phyloP scores from a whole-genome alignment of 2,797 vertebrate species.

The Gallinago stenura region DNA sequence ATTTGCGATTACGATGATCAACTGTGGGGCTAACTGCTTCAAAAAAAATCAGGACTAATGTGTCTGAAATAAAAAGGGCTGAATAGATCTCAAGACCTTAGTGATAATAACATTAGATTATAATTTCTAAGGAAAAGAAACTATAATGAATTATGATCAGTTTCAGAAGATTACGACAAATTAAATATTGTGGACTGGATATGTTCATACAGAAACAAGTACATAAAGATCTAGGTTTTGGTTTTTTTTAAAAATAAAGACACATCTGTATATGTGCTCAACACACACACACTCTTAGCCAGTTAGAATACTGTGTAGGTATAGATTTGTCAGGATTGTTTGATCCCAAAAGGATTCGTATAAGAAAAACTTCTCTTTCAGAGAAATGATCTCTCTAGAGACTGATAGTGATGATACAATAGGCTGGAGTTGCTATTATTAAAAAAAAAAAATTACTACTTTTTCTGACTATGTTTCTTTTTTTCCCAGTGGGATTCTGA shows the following conservation, averaged over 20 bases:
- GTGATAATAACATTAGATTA: neutral
- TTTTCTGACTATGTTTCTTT: slow-evolving; percentile 54
- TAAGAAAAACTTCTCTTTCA: slow-evolving; percentile 56
- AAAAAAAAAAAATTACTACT: slow-evolving; percentile 73
- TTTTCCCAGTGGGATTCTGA: slow-evolving; percentile 75
- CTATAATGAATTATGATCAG: neutral
- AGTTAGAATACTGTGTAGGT: slow-evolving; percentile 5
- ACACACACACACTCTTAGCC: neutral
- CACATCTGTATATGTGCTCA: neutral
- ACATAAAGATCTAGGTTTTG: neutral
- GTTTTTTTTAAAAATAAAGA: neutral
- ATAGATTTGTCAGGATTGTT: slow-evolving; percentile 27
- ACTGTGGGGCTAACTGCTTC: neutral
- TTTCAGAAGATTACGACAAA: neutral
- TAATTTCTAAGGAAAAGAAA: neutral
- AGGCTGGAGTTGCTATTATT: slow-evolving; percentile 72
- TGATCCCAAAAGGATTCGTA: slow-evolving; percentile 50
- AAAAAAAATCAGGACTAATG: neutral
- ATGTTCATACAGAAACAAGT: neutral
- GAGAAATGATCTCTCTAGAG: slow-evolving; percentile 58
- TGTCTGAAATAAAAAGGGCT: neutral
- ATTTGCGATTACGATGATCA: slow-evolving; percentile 15
- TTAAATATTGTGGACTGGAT: neutral
- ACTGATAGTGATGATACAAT: slow-evolving; percentile 55
- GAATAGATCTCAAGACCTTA: neutral